Conservation (phyloP, 1,140 invertebrate species). For the Drosophila nebulosa region DNA sequence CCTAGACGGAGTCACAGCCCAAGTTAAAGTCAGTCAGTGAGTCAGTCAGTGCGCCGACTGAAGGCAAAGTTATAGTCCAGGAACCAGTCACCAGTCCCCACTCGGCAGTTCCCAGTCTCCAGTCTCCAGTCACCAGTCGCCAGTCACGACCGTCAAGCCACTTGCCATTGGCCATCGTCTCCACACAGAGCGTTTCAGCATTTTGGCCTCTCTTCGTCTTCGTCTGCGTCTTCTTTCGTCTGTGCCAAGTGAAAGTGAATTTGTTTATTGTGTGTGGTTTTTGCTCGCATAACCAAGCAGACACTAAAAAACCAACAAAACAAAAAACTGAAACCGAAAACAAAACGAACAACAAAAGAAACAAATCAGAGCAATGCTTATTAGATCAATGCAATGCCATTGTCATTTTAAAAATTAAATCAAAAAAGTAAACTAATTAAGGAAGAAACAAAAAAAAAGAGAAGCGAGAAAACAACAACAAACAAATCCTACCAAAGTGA, state of each 20-base stretch:
- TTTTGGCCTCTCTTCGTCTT: constrained; percentile 7
- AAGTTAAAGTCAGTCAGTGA: constrained; percentile 61
- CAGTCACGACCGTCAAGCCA: constrained; percentile 14
- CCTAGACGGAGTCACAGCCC: constrained; percentile 26
- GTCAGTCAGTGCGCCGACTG: constrained; percentile 39
- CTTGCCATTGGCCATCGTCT: constrained; percentile 2
- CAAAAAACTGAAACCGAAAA: background rate
- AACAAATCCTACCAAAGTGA: background rate
- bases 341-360: background rate
- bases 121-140: no score
- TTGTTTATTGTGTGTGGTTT: constrained; percentile 69
- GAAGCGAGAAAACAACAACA: background rate
- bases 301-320: constrained; percentile 15
- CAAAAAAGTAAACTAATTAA: no score
- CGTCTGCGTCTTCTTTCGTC: no score
- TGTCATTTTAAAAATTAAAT: background rate
- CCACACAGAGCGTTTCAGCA: background rate
- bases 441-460: background rate
- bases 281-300: constrained; percentile 46
- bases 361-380: constrained; percentile 16
- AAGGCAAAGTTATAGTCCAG: constrained; percentile 43
- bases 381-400: background rate
- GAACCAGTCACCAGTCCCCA: constrained; percentile 26
- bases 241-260: constrained; percentile 79
- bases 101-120: no score